phyloP scores from a whole-genome alignment of 2,113 vertebrate genomes.

The Ondatra zibethicus region DNA sequence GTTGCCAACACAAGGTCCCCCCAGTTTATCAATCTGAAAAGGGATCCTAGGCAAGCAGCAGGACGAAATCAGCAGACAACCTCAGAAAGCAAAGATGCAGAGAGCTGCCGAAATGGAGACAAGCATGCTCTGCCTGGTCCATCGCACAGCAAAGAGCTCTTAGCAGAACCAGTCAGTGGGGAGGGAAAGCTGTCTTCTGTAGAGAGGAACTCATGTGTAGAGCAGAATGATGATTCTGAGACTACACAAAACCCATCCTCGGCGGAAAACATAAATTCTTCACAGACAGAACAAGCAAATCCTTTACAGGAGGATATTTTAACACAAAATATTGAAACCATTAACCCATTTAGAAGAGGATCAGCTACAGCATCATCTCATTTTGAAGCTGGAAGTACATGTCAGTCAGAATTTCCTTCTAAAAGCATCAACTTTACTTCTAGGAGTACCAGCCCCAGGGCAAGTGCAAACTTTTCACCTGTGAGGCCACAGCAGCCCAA shows the following conservation, averaged over 20 bases:
- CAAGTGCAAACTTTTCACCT: conserved; percentile 84
- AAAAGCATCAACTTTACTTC: conserved; percentile 80
- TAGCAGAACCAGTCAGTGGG: conserved; percentile 73
- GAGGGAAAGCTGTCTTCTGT: conserved; percentile 80
- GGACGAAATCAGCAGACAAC: conserved; percentile 90
- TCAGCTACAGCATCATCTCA: conserved; percentile 80
- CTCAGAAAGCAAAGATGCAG: conserved; percentile 85
- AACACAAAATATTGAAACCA: conserved; percentile 87
- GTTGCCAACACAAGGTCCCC: conserved; percentile 82
- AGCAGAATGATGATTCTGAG: conserved; percentile 77
- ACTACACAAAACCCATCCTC: conserved; percentile 81
- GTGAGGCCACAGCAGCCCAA: conserved; percentile 84
- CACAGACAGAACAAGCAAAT: conserved; percentile 81
- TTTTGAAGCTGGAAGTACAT: conserved; percentile 85
- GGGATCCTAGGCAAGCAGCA: conserved; percentile 89
- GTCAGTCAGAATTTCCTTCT: conserved; percentile 83
- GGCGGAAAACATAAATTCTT: conserved; percentile 80
- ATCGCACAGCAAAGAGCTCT: conserved; percentile 57
- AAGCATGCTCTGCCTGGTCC: conserved; percentile 50
- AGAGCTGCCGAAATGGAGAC: conserved; percentile 84
- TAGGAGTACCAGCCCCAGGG: conserved; percentile 80
- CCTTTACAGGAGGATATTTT: conserved; percentile 79
- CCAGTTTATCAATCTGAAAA: conserved; percentile 88
- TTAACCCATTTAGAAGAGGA: conserved; percentile 88
- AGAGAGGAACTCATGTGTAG: conserved; percentile 78